Base-by-base conservation (phyloP, 2,113 vertebrate species). In the Chaetorhynchus papuensis region DNA sequence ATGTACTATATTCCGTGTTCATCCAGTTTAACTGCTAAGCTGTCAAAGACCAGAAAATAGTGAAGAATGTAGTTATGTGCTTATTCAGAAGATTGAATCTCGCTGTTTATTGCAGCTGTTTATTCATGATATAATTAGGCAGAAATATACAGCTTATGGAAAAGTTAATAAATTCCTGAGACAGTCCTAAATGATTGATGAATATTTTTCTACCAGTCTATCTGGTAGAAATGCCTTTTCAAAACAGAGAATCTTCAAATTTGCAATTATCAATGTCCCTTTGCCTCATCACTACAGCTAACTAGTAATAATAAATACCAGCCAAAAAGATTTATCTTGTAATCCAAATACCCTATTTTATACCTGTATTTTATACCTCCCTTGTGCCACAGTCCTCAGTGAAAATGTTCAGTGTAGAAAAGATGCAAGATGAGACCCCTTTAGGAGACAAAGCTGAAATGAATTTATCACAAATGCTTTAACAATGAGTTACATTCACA, bases 1-100 rank as follows among this genome's bases (percentile, higher is more conserved):
- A 89, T 87, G 70, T 61, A 64, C 81, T 84, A 23, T 86, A 77
- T 22, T 89, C 91, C 72, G 22, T 82, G 82, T 81, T 96, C 88
- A 82, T 92, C 77, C 85, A 76, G 75, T 94, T 94, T 95, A 97
- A 96, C 96, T 90, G 90, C 93, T 88, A 45, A 80, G 71, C 91
- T 96, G 95, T 96, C 93, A 87, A 78, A 94, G 68, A 74, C 12
- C 52, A 86, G 94, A 92, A 96, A 83, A 89, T 15, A 63, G 64
- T 72, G 69, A 95, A 94, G 69, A 80, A 93, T 74, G 64, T 39
- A 82, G 79, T 75, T 77, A 56, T 31, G 63, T 85, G 83, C 87
- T 95, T 92, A 92, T 85, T 80, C 76, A 93, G 37, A 90, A 84
- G 76, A 89, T 6, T 84, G 90, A 93, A 81, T 78, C 64, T 93